A percentile compares a stretch with the other conserved stretches of the same genome.
Conservation (phyloP, 1,140 invertebrate genomes). For the Trinorchestia longiramus region DNA sequence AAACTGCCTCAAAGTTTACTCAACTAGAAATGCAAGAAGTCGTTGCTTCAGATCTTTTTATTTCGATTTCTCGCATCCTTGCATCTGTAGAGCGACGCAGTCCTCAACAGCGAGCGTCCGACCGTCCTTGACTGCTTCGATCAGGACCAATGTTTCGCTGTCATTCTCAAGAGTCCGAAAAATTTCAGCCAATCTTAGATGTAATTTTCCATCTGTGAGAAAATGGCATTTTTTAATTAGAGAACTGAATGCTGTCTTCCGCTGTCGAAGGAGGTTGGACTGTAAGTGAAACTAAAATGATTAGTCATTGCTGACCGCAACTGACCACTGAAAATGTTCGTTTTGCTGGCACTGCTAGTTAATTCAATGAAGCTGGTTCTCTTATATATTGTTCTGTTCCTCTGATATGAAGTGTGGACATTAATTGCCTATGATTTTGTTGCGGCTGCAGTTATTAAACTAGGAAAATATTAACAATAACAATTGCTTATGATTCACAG, state of each 20-base stretch:
- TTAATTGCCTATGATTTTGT: too few relatives aligned
- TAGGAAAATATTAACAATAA: too few relatives aligned
- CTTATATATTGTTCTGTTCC: not conserved
- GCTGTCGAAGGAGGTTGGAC: not conserved
- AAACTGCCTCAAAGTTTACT: not conserved
- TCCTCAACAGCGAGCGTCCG: not conserved
- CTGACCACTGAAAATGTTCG: not conserved
- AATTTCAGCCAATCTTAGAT: not conserved
- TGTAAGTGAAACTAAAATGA: not conserved
- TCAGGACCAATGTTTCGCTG: not conserved
- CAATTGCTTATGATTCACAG: too few relatives aligned
- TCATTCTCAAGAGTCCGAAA: not conserved
- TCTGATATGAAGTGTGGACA: not conserved
- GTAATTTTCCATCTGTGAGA: not conserved
- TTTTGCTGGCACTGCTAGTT: not conserved
- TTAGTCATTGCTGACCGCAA: not conserved
- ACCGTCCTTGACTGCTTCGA: not conserved
- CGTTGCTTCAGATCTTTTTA: not conserved
- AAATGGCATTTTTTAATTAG: not conserved
- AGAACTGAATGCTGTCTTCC: not conserved
- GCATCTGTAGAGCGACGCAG: not conserved
- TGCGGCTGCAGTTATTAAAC: too few relatives aligned
- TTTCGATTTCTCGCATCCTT: not conserved
- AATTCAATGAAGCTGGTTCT: not conserved
- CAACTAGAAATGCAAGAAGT: not conserved